These are phyloP conservation scores for Nasonia vitripennis DNA, from an alignment of 1,140 invertebrate genomes.

Conservation along the genomic window DNA sequence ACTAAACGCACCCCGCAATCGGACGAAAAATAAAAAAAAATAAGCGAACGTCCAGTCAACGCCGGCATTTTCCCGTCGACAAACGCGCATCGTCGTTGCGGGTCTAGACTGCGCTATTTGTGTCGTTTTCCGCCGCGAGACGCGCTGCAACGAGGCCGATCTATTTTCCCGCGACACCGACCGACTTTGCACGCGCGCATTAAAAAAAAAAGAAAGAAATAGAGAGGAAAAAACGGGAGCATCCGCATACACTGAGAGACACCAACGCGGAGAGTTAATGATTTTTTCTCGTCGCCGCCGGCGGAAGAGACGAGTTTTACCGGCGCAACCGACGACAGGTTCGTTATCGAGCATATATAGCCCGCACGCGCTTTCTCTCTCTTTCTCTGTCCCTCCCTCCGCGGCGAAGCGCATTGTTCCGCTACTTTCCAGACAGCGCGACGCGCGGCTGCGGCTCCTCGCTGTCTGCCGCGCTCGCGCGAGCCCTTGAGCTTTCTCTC, in stretches of 20 bases:
- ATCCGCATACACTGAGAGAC: too few relatives aligned
- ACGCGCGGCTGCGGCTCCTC: constrained; percentile 35
- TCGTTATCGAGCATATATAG: constrained; percentile 66
- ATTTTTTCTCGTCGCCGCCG: constrained; percentile 59
- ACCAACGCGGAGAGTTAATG: constrained; percentile 55
- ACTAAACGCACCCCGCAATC: background rate
- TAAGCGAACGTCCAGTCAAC: background rate
- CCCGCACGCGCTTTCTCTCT: constrained; percentile 10
- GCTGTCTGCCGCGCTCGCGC: constrained; percentile 22
- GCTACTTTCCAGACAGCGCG: constrained; percentile 40
- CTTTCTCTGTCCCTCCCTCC: constrained; percentile 13
- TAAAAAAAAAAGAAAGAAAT: constrained; percentile 20
- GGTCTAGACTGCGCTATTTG: constrained; percentile 18
- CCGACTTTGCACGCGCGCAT: constrained; percentile 17
- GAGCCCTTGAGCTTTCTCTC: constrained; percentile 47
- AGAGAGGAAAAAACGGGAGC: background rate
- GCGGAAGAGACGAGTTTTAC: constrained; percentile 67
- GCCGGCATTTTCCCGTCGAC: background rate
- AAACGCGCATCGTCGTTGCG: constrained; percentile 1
- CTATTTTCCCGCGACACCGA: constrained; percentile 22
- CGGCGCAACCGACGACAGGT: constrained; percentile 66
- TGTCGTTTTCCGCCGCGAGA: background rate
- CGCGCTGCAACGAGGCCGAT: constrained; percentile 22
- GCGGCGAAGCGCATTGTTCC: constrained; percentile 19
- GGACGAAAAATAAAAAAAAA: constrained; percentile 5